These are phyloP conservation scores for Muscina levida DNA, from an alignment of 2,888 invertebrate genomes.

Conservation along the genomic window DNA sequence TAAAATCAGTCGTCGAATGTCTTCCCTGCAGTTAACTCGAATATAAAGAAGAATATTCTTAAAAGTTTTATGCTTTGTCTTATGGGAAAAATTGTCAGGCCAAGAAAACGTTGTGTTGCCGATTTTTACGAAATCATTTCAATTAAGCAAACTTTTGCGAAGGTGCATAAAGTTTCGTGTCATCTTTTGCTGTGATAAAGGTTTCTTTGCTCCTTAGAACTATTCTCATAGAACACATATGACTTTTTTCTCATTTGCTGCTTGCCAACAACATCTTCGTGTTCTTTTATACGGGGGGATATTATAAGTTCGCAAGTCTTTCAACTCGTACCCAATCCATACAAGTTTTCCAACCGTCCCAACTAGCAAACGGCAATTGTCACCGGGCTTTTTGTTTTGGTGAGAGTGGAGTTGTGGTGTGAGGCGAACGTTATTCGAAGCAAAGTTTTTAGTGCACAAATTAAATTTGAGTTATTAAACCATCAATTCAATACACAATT, in stretches of 20 bases:
- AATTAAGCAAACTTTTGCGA: conserved; percentile 31
- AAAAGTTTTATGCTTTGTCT: conserved; percentile 20
- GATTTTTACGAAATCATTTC: conserved; percentile 36
- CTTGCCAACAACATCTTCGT: too few species aligned
- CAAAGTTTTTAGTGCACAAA: conserved; percentile 68
- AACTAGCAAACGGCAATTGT: too few species aligned
- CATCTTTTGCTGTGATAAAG: conserved; percentile 26
- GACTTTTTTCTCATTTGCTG: conserved; percentile 5
- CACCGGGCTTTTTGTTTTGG: neutral
- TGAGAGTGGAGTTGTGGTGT: neutral
- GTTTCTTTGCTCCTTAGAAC: neutral
- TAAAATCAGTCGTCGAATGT: neutral
- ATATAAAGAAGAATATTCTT: neutral
- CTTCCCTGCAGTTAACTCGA: neutral
- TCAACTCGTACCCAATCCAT: too few species aligned
- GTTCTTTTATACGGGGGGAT: too few species aligned
- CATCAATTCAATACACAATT: conserved; percentile 79
- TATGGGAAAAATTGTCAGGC: neutral
- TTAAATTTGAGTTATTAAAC: conserved; percentile 79
- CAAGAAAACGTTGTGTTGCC: conserved; percentile 9
- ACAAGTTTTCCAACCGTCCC: neutral
- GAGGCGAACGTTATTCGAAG: neutral
- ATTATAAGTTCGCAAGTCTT: too few species aligned
- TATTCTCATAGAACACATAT: conserved; percentile 6
- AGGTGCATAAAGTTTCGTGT: conserved; percentile 29